Conservation (phyloP, 2,113 vertebrate species). For the Oncorhynchus kisutch region DNA sequence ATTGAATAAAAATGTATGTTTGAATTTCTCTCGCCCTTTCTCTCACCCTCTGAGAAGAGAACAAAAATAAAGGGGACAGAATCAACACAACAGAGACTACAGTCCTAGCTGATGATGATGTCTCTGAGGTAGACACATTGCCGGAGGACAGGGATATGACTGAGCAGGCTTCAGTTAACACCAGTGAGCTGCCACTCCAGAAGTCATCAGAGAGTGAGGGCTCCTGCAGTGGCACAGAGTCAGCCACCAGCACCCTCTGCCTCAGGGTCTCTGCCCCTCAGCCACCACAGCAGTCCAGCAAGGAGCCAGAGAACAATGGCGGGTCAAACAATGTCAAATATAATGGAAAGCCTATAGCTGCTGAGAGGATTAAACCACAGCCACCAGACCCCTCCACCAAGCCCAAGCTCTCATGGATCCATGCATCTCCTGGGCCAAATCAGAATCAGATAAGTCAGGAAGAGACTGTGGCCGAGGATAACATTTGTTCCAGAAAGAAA, state of each 20-base stretch:
- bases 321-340: constrained; percentile 30
- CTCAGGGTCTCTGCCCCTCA: constrained; percentile 41
- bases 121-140: constrained; percentile 57
- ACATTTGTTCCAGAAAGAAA: constrained; percentile 34
- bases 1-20: no score
- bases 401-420: constrained; percentile 85
- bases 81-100: constrained; percentile 51
- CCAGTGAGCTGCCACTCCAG: constrained; percentile 59
- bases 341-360: constrained; percentile 64
- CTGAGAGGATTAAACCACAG: constrained; percentile 77
- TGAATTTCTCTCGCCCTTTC: neutral
- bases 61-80: constrained; percentile 53
- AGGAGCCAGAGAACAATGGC: constrained; percentile 55
- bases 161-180: constrained; percentile 57
- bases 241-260: constrained; percentile 54
- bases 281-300: constrained; percentile 73
- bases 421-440: constrained; percentile 65
- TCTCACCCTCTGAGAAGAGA: constrained; percentile 41
- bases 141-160: constrained; percentile 54
- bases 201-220: constrained; percentile 79
- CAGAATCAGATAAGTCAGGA: constrained; percentile 42
- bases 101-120: constrained; percentile 10
- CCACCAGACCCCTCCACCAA: constrained; percentile 81
- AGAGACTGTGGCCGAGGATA: neutral
- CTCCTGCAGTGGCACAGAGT: constrained; percentile 73